Base-by-base conservation (phyloP, 2,888 invertebrate genomes). In the Alentia gelatinosa region DNA sequence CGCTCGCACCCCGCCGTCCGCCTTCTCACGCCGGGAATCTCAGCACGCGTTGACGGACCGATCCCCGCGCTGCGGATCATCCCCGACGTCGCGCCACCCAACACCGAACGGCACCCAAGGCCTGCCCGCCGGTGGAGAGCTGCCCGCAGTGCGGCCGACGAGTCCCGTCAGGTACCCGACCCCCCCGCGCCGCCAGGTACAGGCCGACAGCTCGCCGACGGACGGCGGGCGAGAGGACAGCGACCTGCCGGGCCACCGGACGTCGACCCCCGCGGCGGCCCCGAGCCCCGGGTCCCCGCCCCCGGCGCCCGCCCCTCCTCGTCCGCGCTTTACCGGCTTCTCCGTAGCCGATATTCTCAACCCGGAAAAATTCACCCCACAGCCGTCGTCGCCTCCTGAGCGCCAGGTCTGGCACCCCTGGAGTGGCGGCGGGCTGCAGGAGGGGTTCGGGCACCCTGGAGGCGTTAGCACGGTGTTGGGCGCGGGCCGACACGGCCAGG, bases 321-420 rank as follows among this genome's bases (percentile, higher is more conserved):
- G 47, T 33, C 50, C 89, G 15, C 74, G 68, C 33, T 33, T 88
- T 3, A 91, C 91, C 19, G 50, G 42, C 26, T 92, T 92, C 91
- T 90, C 86, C 15, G 91, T 92, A 0, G 86, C 91, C n/a, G 92
- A 92, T 75, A 92, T 92, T 42, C 91, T 92, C 26, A 89, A 92
- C 88, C 91, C 92, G 4, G 74, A 35, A 30, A 92, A 91, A 39
- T 40, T 39, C 83, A n/a, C 39, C 83, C 15, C 19, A 56, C 74
- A 74, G 33, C 4, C 74, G 26, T 33, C 74, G 33, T 26, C 74
- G 30, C 74, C 74, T 4, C 30, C 30, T 26, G 30, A 33, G 74
- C n/a, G 12, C 30, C 74, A 15, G 74, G 30, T 33, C 7, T 19
- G 35, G 7, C 15, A n/a, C 75, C 26, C 33, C 15, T 86, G 47